Evolutionary conservation across 2,113 vertebrate species (phyloP).

Genomic region (Dasypus novemcinctus): DNA sequence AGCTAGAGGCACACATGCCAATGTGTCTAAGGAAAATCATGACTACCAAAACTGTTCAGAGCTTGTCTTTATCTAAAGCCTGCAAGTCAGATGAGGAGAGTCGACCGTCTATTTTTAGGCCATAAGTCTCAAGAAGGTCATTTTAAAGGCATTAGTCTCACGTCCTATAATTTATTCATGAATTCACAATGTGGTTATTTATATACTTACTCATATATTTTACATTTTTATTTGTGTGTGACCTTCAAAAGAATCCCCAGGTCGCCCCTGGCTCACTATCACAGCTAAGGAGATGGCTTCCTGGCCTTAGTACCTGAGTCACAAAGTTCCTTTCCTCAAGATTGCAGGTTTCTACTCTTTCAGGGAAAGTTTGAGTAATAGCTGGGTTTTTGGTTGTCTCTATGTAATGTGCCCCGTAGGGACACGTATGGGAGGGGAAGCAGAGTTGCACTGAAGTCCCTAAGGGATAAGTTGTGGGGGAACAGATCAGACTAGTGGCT

Average conservation of each 20-base stretch:
- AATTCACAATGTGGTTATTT: conserved; percentile 51
- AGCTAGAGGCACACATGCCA: not conserved
- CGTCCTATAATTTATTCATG: conserved; percentile 61
- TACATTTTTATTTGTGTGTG: conserved; percentile 2
- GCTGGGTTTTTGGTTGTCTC: not conserved
- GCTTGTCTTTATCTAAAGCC: conserved; percentile 24
- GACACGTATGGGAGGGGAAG: not conserved
- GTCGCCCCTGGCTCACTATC: not conserved
- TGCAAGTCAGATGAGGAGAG: conserved; percentile 46
- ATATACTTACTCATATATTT: conserved; percentile 42
- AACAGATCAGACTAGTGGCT: not conserved
- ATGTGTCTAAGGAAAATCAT: conserved; percentile 1
- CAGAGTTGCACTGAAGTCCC: accelerated
- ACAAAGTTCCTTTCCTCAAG: conserved; percentile 9
- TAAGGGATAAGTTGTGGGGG: not conserved
- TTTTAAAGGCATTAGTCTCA: conserved; percentile 51
- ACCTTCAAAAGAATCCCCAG: not conserved
- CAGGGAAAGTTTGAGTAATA: not conserved
- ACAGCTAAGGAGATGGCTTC: not conserved
- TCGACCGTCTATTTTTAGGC: conserved; percentile 42
- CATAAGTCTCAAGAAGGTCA: conserved; percentile 48
- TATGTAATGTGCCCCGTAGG: not conserved
- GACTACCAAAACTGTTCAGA: not conserved
- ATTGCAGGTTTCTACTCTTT: not conserved
- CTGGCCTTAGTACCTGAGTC: not conserved